A percentile compares a stretch with the other conserved stretches of the same genome.
phyloP scores from a whole-genome alignment of 2,888 invertebrate genomes.

The Exephanes ischioxanthus region DNA sequence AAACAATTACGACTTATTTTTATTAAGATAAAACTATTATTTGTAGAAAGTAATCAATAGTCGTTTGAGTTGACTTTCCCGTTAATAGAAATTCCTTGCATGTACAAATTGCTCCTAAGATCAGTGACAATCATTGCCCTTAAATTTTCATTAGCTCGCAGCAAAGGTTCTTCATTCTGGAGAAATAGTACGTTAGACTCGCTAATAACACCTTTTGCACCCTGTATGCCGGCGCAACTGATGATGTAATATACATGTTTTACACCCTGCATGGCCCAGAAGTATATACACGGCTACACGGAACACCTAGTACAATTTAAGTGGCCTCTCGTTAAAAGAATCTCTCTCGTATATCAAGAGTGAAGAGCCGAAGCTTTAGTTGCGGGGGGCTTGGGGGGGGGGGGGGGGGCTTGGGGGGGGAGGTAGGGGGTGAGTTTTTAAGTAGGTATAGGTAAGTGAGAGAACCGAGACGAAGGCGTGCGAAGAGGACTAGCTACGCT shows the following conservation, averaged over 20 bases:
- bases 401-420: constrained; percentile 4
- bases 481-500: constrained; percentile 35
- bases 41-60: too few species aligned
- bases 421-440: background rate
- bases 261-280: background rate
- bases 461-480: constrained; percentile 5
- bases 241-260: background rate
- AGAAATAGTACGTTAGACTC: background rate
- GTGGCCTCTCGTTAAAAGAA: constrained; percentile 58
- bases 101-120: too few species aligned
- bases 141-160: background rate
- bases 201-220: constrained; percentile 1
- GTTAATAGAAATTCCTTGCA: too few species aligned
- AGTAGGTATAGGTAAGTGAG: too few species aligned
- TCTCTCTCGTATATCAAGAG: constrained; percentile 57
- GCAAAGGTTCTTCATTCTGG: background rate
- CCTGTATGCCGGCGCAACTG: background rate
- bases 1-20: background rate
- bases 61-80: too few species aligned
- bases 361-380: constrained; percentile 49
- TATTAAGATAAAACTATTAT: too few species aligned
- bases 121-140: background rate
- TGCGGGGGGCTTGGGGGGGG: background rate
- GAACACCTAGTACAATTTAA: constrained; percentile 27
- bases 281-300: background rate